Percentiles rank a stretch among this genome's conserved stretches.
Evolutionary conservation across 2,797 vertebrate species (phyloP).

Genomic region (Merluccius polli): DNA sequence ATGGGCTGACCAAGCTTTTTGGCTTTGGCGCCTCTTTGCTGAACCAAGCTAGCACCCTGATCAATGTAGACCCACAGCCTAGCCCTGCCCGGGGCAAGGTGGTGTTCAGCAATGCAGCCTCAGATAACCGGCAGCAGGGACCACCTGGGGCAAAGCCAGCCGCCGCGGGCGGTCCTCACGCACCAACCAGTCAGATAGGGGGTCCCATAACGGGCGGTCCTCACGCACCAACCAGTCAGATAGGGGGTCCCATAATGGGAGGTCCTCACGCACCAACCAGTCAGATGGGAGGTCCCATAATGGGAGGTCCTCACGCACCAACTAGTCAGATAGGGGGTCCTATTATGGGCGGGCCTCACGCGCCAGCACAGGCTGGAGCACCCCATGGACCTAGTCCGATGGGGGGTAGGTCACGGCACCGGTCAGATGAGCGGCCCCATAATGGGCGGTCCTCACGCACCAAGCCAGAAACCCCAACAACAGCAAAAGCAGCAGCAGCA

Average conservation of each 20-base stretch:
- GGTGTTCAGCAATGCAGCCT: constrained; percentile 86
- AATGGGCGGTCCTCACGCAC: constrained; percentile 33
- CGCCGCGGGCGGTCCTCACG: constrained; percentile 31
- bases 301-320: constrained; percentile 5
- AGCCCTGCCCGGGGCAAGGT: constrained; percentile 85
- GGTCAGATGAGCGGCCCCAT: constrained; percentile 18
- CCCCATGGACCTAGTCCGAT: constrained; percentile 29
- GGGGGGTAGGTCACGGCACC: constrained; percentile 15
- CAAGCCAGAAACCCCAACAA: constrained; percentile 53
- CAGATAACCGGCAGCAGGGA: constrained; percentile 68
- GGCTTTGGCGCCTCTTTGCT: constrained; percentile 94
- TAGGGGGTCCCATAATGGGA: background rate
- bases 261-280: constrained; percentile 13
- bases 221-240: constrained; percentile 19
- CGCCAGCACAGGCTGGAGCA: constrained; percentile 32
- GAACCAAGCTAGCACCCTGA: constrained; percentile 95
- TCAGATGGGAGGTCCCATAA: constrained; percentile 26
- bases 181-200: constrained; percentile 15
- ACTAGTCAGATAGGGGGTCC: constrained; percentile 17
- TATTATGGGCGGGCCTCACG: constrained; percentile 15
- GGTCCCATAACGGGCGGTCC: constrained; percentile 11
- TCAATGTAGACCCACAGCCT: constrained; percentile 87
- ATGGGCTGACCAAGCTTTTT: constrained; percentile 94
- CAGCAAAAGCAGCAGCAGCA: constrained; percentile 48
- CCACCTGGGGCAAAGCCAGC: constrained; percentile 57